phyloP scores from a whole-genome alignment of 2,888 invertebrate species.

The Syrphus vitripennis region DNA sequence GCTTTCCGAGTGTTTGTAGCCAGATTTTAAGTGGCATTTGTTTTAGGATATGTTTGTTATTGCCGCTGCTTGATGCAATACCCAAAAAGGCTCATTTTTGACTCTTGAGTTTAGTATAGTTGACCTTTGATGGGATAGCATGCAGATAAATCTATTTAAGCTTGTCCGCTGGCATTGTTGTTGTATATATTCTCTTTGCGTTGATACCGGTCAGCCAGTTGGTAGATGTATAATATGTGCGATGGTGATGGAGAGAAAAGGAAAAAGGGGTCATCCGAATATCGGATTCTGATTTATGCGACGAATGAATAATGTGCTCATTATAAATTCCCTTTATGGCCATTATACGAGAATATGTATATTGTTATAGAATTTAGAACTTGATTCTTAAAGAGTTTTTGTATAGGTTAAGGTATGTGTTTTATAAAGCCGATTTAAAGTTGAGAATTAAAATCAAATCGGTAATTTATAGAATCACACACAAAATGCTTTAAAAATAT shows the following conservation, averaged over 20 bases:
- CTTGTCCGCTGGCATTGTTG: constrained; percentile 43
- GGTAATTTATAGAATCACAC: neutral
- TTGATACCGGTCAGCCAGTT: neutral
- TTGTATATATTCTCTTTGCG: constrained; percentile 21
- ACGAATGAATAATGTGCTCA: constrained; percentile 58
- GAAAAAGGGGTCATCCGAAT: constrained; percentile 61
- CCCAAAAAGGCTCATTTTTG: constrained; percentile 38
- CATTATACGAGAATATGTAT: constrained; percentile 55
- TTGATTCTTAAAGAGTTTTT: neutral
- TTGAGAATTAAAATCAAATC: neutral
- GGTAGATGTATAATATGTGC: neutral
- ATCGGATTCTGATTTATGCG: constrained; percentile 54
- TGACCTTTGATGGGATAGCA: constrained; percentile 68
- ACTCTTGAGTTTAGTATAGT: constrained; percentile 59
- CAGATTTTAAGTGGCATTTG: constrained; percentile 71
- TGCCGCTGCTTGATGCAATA: constrained; percentile 1
- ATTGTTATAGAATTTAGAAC: neutral
- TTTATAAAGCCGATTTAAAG: neutral
- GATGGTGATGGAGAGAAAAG: neutral
- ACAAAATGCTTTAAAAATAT: neutral
- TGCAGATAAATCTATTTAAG: constrained; percentile 63
- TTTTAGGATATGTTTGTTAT: constrained; percentile 52
- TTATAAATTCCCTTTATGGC: constrained; percentile 58
- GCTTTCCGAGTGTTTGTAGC: constrained; percentile 49
- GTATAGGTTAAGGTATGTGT: neutral